Percentiles rank a stretch among this genome's conserved stretches.
phyloP scores from a whole-genome alignment of 2,113 vertebrate genomes.

The Albula goreensis region DNA sequence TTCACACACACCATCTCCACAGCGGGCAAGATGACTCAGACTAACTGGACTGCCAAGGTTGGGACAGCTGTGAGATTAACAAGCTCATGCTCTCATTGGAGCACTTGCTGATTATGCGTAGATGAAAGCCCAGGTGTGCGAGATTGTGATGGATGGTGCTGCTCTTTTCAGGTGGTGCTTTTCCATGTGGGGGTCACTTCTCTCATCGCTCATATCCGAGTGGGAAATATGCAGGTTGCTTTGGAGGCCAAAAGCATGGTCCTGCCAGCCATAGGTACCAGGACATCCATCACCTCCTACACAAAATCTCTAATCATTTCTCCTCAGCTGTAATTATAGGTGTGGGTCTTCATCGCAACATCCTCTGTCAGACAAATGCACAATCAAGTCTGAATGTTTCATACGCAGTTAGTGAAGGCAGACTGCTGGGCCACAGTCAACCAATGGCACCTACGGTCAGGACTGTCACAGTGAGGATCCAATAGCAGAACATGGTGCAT shows the following conservation, averaged over 20 bases:
- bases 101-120: background rate
- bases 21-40: slow-evolving; percentile 78
- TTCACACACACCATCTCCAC: slow-evolving; percentile 82
- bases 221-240: slow-evolving; percentile 78
- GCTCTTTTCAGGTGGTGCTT: slow-evolving; percentile 69
- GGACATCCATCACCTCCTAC: background rate
- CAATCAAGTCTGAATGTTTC: too few relatives aligned
- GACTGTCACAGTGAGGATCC: too few relatives aligned
- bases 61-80: background rate
- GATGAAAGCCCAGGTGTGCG: background rate
- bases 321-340: too few relatives aligned
- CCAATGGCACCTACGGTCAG: too few relatives aligned
- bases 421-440: too few relatives aligned
- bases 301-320: background rate
- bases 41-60: slow-evolving; percentile 84
- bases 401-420: too few relatives aligned
- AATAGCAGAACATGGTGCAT: too few relatives aligned
- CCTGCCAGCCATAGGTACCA: slow-evolving; percentile 71
- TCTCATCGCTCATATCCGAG: slow-evolving; percentile 78
- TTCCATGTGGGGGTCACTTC: slow-evolving; percentile 74
- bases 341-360: too few relatives aligned
- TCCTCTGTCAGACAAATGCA: too few relatives aligned
- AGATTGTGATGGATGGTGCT: background rate
- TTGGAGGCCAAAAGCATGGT: slow-evolving; percentile 80
- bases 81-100: background rate